phyloP scores from a whole-genome alignment of 2,888 invertebrate species.

The Drosophila nigricruria region DNA sequence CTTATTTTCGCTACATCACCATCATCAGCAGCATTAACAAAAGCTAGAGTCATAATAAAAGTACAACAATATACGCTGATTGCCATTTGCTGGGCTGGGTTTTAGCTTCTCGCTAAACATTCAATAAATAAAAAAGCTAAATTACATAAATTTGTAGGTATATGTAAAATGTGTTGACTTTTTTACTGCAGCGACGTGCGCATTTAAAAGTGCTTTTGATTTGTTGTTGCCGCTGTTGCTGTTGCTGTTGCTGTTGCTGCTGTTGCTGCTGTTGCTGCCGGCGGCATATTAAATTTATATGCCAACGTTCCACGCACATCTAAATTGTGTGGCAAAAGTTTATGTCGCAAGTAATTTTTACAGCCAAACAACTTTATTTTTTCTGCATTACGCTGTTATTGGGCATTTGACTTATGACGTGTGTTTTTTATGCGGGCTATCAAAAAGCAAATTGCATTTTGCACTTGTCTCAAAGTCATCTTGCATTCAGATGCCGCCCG shows the following conservation, averaged over 20 bases:
- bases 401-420: conserved; percentile 49
- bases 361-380: conserved; percentile 69
- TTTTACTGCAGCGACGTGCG: conserved; percentile 76
- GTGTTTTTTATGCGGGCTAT: conserved; percentile 51
- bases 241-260: conserved; percentile 35
- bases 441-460: conserved; percentile 57
- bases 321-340: conserved; percentile 78
- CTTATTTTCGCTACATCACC: conserved; percentile 10
- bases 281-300: conserved; percentile 76
- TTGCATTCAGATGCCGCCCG: conserved; percentile 23
- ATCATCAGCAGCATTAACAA: conserved; percentile 13
- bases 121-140: conserved; percentile 75
- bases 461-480: conserved; percentile 52
- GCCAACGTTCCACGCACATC: conserved; percentile 73
- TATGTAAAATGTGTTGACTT: conserved; percentile 74
- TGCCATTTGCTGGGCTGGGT: conserved; percentile 27
- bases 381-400: conserved; percentile 55
- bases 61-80: conserved; percentile 32
- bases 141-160: conserved; percentile 63
- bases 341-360: conserved; percentile 73
- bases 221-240: conserved; percentile 45
- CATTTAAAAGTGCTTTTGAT: conserved; percentile 74
- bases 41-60: conserved; percentile 18
- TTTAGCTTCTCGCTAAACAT: conserved; percentile 61
- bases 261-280: conserved; percentile 31